Base-by-base conservation (phyloP, 2,797 vertebrate genomes). In the Picus viridis region DNA sequence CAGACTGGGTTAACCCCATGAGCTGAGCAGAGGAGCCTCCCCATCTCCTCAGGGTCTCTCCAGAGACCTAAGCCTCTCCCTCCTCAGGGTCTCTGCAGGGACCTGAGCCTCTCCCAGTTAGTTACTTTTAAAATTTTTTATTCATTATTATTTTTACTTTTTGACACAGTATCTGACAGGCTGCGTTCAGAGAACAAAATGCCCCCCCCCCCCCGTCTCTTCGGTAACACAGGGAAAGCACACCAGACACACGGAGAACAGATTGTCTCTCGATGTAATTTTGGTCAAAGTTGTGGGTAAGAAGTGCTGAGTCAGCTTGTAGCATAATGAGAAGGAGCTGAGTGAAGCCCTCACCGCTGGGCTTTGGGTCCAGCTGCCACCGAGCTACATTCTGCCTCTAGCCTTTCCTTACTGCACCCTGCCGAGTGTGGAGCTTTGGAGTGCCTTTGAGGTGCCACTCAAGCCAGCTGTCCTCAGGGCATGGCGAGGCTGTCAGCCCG, bases 371-470 rank as follows among this genome's bases (percentile, higher is more conserved):
- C 78, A 83, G 81, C 91, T 84, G 71, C 70, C 72, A 43, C 51
- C 3, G 1, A 83, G 63, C 75, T 77, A 36, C 56, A 70, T 53
- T 54, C 68, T 71, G 47, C 95, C 76, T 77, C 51, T 75, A 84
- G 56, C 59, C 58, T 71, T 82, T 57, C 86, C 71, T 62, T 54
- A 20, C 81, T 68, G 83, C 80, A 20, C 63, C 83, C 92, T 15
- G 71, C 82, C 2, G 83, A 59, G 89, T 8, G 2, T 2, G 36
- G 77, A 69, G 82, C 88, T 65, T 30, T 23, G 3, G 1, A 41
- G 73, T 5, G 83, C 70, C 63, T 93, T 92, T 77, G 92, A 84
- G 92, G 86, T 86, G 94, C 92, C 94, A 81, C 86, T 95, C 87
- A 65, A 63, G 67, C 29, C 3, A 65, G 18, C 78, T 68, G 80